Evolutionary conservation across 2,113 vertebrate species (phyloP), one percentile per base, ranked within the genome.

Genomic region (Hipposideros armiger): DNA sequence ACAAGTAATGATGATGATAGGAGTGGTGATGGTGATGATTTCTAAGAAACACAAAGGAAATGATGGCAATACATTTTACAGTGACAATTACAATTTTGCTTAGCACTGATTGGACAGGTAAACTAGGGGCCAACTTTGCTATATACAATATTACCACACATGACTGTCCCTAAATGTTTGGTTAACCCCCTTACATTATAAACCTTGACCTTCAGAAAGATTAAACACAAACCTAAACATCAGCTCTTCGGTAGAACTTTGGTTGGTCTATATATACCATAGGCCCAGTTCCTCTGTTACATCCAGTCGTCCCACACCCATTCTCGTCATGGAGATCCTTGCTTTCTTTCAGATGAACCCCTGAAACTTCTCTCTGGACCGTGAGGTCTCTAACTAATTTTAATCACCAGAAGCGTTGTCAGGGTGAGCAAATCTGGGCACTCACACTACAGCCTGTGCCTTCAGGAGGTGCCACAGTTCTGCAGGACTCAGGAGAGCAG

Each of bases 11-110:
- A 28, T 74, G 24, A 84, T n/a, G 54, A 70, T 28, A 16, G 42
- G 47, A n/a, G 54, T 60, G 66, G 16, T 58, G 47, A n/a, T 54
- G 60, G 7, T 50, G 50, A 67, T 90, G 81, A 47, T 13, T 89
- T 87, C 66, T 62, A 76, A 19, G 36, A 66, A 89, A 45, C 56
- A 74, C 60, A 56, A 64, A 78, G n/a, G 36, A 42, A 72, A 47
- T 22, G 30, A 30, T 72, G 83, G 52, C 67, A 84, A 16, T 94
- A 67, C 28, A 10, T 78, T 95, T 74, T 73, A 72, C 4, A 74
- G 76, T 88, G 54, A 90, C 92, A 88, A 91, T 70, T 30, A 70
- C 20, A 54, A 30, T 73, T 86, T 64, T 60, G 42, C 78, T 86
- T 52, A 88, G 64, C n/a, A 45, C 2, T n/a, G 81, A 73, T 8